Percentiles rank a stretch among this genome's conserved stretches.
These are phyloP conservation scores for Apaloderma vittatum DNA, from an alignment of 2,113 vertebrate species.

Conservation along the genomic window DNA sequence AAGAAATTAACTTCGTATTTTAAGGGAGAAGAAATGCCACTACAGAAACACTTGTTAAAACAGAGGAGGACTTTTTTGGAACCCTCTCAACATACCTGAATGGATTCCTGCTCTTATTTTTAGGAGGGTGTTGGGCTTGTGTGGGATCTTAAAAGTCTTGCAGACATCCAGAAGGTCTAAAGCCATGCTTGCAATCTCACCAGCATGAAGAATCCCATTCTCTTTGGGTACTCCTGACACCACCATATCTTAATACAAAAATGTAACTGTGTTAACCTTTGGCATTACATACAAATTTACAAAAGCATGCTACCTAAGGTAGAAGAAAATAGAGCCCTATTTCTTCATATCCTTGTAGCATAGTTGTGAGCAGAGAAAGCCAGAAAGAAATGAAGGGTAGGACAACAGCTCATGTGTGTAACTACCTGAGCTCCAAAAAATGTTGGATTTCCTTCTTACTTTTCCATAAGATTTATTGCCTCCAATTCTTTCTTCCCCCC, in stretches of 20 bases:
- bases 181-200: constrained; percentile 86
- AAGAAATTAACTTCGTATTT: not conserved
- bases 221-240: constrained; percentile 85
- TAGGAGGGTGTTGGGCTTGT: constrained; percentile 82
- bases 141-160: constrained; percentile 86
- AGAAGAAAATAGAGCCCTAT: not conserved
- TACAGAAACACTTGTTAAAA: not conserved
- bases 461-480: not conserved
- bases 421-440: not conserved
- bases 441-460: not conserved
- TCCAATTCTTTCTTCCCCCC: not conserved
- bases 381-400: not conserved
- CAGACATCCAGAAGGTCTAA: constrained; percentile 85
- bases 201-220: constrained; percentile 83
- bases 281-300: not conserved
- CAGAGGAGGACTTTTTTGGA: not conserved
- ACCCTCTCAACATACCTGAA: constrained; percentile 72
- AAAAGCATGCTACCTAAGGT: not conserved
- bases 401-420: not conserved
- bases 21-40: not conserved
- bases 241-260: constrained; percentile 84
- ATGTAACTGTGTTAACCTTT: not conserved
- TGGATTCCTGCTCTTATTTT: constrained; percentile 88
- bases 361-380: not conserved
- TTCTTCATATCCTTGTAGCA: not conserved